Percentiles rank a stretch among this genome's conserved stretches.
Evolutionary conservation across 1,140 invertebrate genomes (phyloP).

Genomic region (Acyrthosiphon pisum): DNA sequence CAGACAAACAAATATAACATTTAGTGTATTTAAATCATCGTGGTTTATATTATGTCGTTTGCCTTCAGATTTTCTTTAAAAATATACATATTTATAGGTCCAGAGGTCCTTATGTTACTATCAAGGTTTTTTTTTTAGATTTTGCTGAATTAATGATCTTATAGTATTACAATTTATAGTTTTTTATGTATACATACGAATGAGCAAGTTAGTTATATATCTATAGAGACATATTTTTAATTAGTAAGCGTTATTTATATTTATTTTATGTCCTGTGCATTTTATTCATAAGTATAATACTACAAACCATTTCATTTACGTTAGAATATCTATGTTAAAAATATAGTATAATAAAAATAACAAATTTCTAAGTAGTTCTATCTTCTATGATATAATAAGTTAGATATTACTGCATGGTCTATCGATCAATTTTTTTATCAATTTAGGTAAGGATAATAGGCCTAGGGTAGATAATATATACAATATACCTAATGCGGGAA

Average conservation of each 20-base stretch:
- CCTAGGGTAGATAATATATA: not conserved
- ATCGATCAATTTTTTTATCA: not conserved
- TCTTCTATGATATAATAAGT: not conserved
- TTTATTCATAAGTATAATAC: not conserved
- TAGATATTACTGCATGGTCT: not conserved
- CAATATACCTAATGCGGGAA: too few species aligned
- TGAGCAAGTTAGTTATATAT: not conserved
- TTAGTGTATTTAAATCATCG: conserved; percentile 7
- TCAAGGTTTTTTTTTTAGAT: conserved; percentile 13
- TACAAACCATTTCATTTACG: not conserved
- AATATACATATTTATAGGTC: not conserved
- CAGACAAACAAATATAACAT: not conserved
- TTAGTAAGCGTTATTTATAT: not conserved
- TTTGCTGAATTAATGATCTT: not conserved
- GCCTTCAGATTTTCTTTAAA: not conserved
- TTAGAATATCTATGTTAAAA: not conserved
- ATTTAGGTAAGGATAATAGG: not conserved
- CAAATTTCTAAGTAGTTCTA: not conserved
- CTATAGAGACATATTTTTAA: not conserved
- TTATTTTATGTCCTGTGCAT: not conserved
- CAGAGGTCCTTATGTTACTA: not conserved
- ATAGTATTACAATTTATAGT: not conserved
- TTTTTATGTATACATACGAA: not conserved
- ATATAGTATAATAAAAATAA: not conserved
- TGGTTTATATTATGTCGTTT: not conserved